Evolutionary conservation across 2,888 invertebrate species (phyloP).

Genomic region (Yponomeuta cagnagella): DNA sequence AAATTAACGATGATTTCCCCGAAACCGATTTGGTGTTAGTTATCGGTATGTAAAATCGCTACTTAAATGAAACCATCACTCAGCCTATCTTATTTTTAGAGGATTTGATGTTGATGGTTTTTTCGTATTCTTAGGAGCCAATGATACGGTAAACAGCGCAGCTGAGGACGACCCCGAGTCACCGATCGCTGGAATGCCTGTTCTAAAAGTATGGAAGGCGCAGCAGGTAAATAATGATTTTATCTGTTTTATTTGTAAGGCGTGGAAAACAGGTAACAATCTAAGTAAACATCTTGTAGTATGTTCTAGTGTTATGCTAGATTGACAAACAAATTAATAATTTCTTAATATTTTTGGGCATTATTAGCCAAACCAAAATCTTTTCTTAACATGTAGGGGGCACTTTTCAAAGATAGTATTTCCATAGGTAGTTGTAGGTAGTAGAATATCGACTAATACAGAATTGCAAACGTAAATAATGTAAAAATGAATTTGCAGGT

Average conservation of each 20-base stretch:
- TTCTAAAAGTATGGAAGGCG: slow-evolving; percentile 90
- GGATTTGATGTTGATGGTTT: neutral
- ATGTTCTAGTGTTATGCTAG: too few species aligned
- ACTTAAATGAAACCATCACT: neutral
- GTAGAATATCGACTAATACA: neutral
- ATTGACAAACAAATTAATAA: too few species aligned
- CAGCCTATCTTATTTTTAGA: neutral
- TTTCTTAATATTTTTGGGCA: too few species aligned
- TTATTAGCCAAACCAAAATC: too few species aligned
- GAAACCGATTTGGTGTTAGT: slow-evolving; percentile 90
- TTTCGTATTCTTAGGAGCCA: slow-evolving; percentile 75
- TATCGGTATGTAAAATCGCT: slow-evolving; percentile 69
- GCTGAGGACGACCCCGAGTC: slow-evolving; percentile 94
- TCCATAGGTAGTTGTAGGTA: too few species aligned
- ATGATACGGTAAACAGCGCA: slow-evolving; percentile 94
- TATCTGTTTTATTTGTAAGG: neutral
- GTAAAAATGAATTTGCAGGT: slow-evolving; percentile 67
- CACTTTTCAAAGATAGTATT: too few species aligned
- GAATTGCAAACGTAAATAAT: neutral
- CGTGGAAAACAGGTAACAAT: neutral
- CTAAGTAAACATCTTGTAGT: neutral
- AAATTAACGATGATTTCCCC: slow-evolving; percentile 91
- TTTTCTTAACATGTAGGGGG: too few species aligned
- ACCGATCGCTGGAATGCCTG: slow-evolving; percentile 95
- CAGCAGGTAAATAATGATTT: slow-evolving; percentile 78